Conservation (phyloP, 2,113 vertebrate genomes). For the Thamnophis sirtalis region DNA sequence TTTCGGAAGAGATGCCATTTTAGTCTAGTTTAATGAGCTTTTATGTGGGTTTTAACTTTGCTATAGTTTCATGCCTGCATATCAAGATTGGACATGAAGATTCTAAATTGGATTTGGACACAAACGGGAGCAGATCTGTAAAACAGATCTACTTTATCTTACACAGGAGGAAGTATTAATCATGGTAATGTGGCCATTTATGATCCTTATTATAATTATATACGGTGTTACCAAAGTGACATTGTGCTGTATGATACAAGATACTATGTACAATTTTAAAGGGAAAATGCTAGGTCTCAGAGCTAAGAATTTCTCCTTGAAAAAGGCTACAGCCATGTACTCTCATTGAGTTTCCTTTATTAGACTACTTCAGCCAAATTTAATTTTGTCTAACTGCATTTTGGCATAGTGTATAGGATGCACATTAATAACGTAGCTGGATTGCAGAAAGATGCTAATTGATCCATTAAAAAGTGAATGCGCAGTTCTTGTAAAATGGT, state of each 20-base stretch:
- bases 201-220: background rate
- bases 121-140: background rate
- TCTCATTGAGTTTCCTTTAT: background rate
- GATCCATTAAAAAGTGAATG: background rate
- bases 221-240: background rate
- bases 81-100: background rate
- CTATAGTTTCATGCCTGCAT: conserved; percentile 5
- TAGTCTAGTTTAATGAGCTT: background rate
- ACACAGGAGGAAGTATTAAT: background rate
- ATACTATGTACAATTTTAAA: background rate
- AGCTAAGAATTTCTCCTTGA: background rate
- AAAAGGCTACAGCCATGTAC: background rate
- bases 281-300: background rate
- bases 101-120: conserved; percentile 6
- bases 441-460: background rate
- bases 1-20: background rate
- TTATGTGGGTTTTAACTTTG: conserved; percentile 4
- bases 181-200: background rate
- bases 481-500: background rate
- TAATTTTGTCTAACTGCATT: background rate
- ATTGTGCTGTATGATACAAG: background rate
- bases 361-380: background rate
- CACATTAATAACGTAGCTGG: background rate
- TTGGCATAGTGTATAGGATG: background rate
- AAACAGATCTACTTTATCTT: background rate